Conservation (phyloP, 2,113 vertebrate species). For the Actenoides lindsayi region DNA sequence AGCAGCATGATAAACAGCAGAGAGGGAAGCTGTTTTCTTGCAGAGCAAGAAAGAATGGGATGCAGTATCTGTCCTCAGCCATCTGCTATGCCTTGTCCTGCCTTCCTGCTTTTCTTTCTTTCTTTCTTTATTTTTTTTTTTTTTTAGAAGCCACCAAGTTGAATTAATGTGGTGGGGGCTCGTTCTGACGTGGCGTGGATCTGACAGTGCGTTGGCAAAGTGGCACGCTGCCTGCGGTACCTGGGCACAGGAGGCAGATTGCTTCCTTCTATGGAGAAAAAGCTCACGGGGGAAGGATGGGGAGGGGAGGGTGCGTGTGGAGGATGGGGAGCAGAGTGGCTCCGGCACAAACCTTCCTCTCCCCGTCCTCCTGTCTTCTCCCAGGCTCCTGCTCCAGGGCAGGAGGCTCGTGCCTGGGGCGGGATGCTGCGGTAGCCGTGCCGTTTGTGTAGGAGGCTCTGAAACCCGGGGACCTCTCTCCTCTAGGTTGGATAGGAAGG, state of each 20-base stretch:
- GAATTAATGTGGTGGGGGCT: neutral
- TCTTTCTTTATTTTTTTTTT: neutral
- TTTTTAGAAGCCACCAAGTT: neutral
- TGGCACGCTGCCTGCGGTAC: neutral
- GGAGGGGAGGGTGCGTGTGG: neutral
- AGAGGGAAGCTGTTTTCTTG: slow-evolving; percentile 46
- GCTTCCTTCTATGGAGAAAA: neutral
- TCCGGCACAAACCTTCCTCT: neutral
- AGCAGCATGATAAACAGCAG: slow-evolving; percentile 27
- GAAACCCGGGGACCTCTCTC: rapidly evolving
- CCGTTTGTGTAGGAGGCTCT: neutral
- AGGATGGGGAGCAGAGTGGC: neutral
- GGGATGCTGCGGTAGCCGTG: neutral
- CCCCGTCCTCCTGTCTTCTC: neutral
- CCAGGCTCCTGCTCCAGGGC: neutral
- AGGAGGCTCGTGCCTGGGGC: rapidly evolving
- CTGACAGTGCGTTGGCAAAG: slow-evolving; percentile 35
- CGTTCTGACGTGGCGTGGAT: neutral
- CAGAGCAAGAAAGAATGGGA: slow-evolving; percentile 53
- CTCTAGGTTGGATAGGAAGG: neutral
- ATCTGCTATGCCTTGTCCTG: slow-evolving; percentile 54
- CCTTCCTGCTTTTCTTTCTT: neutral
- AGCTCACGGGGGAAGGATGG: neutral
- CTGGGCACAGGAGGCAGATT: neutral
- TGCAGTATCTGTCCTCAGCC: slow-evolving; percentile 55